Evolutionary conservation across 2,888 invertebrate genomes (phyloP).

Genomic region (Drosophila maculinotata): DNA sequence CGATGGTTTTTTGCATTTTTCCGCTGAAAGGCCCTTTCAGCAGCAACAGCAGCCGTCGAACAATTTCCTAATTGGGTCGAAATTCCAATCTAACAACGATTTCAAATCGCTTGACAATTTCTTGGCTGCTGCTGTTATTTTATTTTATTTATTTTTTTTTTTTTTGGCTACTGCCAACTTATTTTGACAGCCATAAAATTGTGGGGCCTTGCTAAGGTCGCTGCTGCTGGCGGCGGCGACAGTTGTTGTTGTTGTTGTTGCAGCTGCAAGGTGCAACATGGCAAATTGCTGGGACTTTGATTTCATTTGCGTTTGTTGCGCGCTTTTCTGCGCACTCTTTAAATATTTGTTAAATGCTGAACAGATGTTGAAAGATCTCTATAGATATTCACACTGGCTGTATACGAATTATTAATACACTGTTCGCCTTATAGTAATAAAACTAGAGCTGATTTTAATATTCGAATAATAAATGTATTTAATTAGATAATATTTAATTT

Average conservation of each 20-base stretch:
- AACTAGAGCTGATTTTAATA: no score
- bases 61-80: conserved; percentile 82
- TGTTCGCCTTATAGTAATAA: no score
- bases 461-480: no score
- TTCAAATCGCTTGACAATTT: conserved; percentile 59
- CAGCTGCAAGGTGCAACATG: conserved; percentile 31
- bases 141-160: conserved; percentile 11
- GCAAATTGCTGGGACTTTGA: not conserved
- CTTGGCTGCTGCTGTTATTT: conserved; percentile 42
- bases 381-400: no score
- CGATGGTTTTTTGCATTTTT: conserved; percentile 63
- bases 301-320: conserved; percentile 37
- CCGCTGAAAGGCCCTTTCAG: conserved; percentile 46
- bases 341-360: not conserved
- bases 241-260: conserved; percentile 14
- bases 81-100: conserved; percentile 83
- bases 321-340: conserved; percentile 31
- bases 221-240: not conserved
- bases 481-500: no score
- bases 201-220: conserved; percentile 47
- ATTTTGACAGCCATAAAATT: conserved; percentile 53
- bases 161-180: conserved; percentile 38
- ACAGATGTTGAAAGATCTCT: no score
- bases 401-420: no score
- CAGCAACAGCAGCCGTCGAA: conserved; percentile 47